A percentile compares a stretch with the other conserved stretches of the same genome.
These are phyloP conservation scores for Syngnathus scovelli DNA, from an alignment of 2,113 vertebrate species.

Conservation along the genomic window DNA sequence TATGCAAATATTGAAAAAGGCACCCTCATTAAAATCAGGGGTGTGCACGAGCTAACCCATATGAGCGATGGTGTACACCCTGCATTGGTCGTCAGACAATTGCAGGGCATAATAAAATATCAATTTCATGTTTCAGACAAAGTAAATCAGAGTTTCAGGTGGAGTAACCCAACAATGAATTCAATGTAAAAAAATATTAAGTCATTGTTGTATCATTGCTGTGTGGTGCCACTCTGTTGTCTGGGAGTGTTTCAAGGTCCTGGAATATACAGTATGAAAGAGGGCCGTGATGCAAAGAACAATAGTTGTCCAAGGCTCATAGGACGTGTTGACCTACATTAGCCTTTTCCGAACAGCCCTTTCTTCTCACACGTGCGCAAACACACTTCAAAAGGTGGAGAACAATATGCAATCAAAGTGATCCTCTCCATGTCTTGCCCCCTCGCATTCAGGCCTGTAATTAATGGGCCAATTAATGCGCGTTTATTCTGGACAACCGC, in stretches of 20 bases:
- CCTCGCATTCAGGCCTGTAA: slow-evolving; percentile 60
- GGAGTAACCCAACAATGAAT: background rate
- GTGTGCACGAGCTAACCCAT: background rate
- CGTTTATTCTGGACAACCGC: slow-evolving; percentile 69
- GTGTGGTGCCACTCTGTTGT: slow-evolving; percentile 14
- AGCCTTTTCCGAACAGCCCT: slow-evolving; percentile 50
- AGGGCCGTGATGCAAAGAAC: slow-evolving; percentile 31
- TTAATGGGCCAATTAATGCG: slow-evolving; percentile 72
- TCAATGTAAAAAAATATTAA: background rate
- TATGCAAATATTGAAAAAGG: background rate
- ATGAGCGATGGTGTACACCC: background rate
- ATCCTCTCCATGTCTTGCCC: slow-evolving; percentile 48
- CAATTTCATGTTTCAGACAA: background rate
- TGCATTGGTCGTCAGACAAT: background rate
- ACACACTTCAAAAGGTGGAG: slow-evolving; percentile 28
- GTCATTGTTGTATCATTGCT: slow-evolving; percentile 11
- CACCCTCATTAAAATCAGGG: background rate
- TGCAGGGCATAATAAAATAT: background rate
- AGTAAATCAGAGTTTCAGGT: background rate
- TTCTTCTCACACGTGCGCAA: slow-evolving; percentile 19
- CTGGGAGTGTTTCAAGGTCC: slow-evolving; percentile 27
- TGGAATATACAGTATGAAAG: slow-evolving; percentile 30
- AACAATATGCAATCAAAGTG: slow-evolving; percentile 51
- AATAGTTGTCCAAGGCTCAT: slow-evolving; percentile 44
- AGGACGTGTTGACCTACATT: slow-evolving; percentile 66